A percentile compares a stretch with the other conserved stretches of the same genome.
phyloP scores from a whole-genome alignment of 2,888 invertebrate genomes.

The Laothoe populi region DNA sequence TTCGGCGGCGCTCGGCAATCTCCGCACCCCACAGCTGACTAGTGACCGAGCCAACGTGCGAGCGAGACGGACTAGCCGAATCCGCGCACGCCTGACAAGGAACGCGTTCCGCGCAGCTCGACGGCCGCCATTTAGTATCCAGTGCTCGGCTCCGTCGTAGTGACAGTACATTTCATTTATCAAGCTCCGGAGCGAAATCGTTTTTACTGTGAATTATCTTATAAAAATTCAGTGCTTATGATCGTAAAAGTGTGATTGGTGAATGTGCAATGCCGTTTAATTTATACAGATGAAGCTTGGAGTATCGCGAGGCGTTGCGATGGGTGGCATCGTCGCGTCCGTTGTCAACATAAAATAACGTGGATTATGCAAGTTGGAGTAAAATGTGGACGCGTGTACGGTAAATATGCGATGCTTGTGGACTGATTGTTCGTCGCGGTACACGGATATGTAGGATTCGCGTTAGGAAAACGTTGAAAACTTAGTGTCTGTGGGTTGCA shows the following conservation, averaged over 20 bases:
- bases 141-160: conserved; percentile 74
- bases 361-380: conserved; percentile 82
- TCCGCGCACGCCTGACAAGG: conserved; percentile 49
- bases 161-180: conserved; percentile 74
- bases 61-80: conserved; percentile 55
- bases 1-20: conserved; percentile 68
- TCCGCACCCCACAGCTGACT: conserved; percentile 82
- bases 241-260: conserved; percentile 60
- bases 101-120: conserved; percentile 66
- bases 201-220: conserved; percentile 75
- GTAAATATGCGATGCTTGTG: conserved; percentile 56
- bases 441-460: conserved; percentile 11
- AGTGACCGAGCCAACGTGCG: conserved; percentile 73
- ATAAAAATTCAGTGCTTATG: conserved; percentile 67
- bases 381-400: conserved; percentile 78
- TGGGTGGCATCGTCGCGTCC: conserved; percentile 73
- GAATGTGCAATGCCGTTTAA: conserved; percentile 58
- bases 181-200: conserved; percentile 64
- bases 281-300: conserved; percentile 55
- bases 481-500: conserved; percentile 4
- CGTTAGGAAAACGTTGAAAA: conserved; percentile 29
- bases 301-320: conserved; percentile 57
- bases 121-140: conserved; percentile 79
- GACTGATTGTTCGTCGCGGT: background rate
- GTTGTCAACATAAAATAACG: conserved; percentile 80